These are phyloP conservation scores for Brenthis daphne DNA, from an alignment of 2,888 invertebrate genomes.

Conservation along the genomic window DNA sequence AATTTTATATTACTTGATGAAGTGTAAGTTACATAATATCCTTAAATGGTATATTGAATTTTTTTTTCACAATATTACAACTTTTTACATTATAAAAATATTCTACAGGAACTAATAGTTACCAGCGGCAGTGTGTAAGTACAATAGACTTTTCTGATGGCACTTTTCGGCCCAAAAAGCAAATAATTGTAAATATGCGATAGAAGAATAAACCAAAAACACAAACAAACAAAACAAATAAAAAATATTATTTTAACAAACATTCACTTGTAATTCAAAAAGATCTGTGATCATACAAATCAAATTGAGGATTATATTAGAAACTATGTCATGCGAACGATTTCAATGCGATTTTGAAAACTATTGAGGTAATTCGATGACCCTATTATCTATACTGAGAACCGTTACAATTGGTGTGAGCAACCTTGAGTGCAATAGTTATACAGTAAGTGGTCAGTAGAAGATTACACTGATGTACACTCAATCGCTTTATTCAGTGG, in stretches of 20 bases:
- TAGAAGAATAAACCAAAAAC: no score
- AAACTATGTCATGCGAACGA: conserved; percentile 35
- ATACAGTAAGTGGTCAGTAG: conserved; percentile 32
- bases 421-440: conserved; percentile 36
- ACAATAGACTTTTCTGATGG: no score
- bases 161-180: no score
- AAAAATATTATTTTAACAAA: background rate
- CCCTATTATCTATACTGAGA: conserved; percentile 14
- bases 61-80: no score
- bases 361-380: conserved; percentile 18
- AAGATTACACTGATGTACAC: conserved; percentile 18
- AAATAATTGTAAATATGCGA: no score
- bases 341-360: conserved; percentile 30
- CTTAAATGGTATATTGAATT: background rate
- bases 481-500: conserved; percentile 3
- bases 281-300: background rate
- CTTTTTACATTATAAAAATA: no score
- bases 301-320: conserved; percentile 11
- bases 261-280: background rate
- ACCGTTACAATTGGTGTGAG: conserved; percentile 34
- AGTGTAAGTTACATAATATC: background rate
- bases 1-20: background rate
- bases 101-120: no score
- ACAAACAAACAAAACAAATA: no score
- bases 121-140: no score